Evolutionary conservation across 2,888 invertebrate genomes (phyloP).

Genomic region (Brenthis ino): DNA sequence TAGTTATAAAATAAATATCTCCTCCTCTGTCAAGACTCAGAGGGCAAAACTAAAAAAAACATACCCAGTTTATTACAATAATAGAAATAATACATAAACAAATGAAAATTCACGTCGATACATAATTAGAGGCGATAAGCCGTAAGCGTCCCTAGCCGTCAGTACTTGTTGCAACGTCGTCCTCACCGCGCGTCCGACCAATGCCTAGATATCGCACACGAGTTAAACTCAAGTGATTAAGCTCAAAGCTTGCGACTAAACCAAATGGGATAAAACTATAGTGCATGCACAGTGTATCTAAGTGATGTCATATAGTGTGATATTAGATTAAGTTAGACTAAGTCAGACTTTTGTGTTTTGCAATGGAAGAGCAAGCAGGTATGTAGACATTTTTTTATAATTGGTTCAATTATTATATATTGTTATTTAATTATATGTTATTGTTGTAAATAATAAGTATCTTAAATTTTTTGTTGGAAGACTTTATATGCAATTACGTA

Average conservation of each 20-base stretch:
- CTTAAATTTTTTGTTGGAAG: background rate
- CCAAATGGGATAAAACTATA: constrained; percentile 37
- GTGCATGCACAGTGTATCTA: constrained; percentile 38
- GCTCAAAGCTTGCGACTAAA: background rate
- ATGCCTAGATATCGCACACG: constrained; percentile 67
- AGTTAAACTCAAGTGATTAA: constrained; percentile 66
- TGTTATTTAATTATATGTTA: constrained; percentile 5
- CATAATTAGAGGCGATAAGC: constrained; percentile 33
- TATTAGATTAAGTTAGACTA: constrained; percentile 69
- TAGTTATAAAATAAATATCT: too few species aligned
- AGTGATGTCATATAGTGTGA: constrained; percentile 61
- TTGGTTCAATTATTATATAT: constrained; percentile 1
- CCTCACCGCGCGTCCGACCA: constrained; percentile 40
- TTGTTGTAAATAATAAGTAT: too few species aligned
- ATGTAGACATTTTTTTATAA: constrained; percentile 39
- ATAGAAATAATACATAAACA: constrained; percentile 9
- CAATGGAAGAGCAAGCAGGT: constrained; percentile 75
- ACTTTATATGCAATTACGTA: too few species aligned
- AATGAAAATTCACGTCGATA: constrained; percentile 21
- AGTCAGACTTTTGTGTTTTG: constrained; percentile 43
- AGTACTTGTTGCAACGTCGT: constrained; percentile 39
- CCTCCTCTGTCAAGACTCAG: too few species aligned
- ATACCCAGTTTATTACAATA: too few species aligned
- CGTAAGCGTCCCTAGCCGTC: constrained; percentile 30
- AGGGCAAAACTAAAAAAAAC: too few species aligned